Percentiles rank a stretch among this genome's conserved stretches.
Conservation (phyloP, 2,797 vertebrate species). For the Sebastes wilsoni region DNA sequence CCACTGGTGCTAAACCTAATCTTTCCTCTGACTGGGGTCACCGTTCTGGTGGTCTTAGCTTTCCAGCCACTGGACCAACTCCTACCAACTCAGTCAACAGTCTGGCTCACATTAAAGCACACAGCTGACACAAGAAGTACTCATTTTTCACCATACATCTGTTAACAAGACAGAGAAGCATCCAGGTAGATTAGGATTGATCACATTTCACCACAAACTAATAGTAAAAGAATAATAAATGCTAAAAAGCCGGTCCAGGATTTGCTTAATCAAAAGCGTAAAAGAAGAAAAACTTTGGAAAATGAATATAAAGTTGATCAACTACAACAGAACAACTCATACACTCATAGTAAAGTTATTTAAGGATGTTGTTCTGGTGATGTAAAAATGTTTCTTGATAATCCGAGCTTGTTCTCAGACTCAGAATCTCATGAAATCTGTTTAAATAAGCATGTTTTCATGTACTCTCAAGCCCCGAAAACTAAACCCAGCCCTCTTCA, state of each 20-base stretch:
- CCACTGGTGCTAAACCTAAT: slow-evolving; percentile 71
- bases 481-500: slow-evolving; percentile 62
- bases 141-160: not conserved
- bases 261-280: not conserved
- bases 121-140: not conserved
- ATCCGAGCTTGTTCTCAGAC: slow-evolving; percentile 59
- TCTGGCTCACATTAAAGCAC: slow-evolving; percentile 15
- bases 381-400: slow-evolving; percentile 49
- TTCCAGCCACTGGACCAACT: slow-evolving; percentile 40
- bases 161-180: not conserved
- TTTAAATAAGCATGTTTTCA: slow-evolving; percentile 68
- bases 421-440: slow-evolving; percentile 55
- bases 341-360: slow-evolving; percentile 18
- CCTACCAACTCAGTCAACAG: slow-evolving; percentile 7
- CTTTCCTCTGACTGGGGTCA: slow-evolving; percentile 68
- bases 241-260: not conserved
- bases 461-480: slow-evolving; percentile 52
- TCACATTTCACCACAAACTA: not conserved
- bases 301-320: slow-evolving; percentile 2
- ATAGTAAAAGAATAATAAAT: not conserved
- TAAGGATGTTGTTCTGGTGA: slow-evolving; percentile 40
- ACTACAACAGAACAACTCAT: not conserved
- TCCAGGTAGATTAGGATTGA: not conserved
- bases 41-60: slow-evolving; percentile 66
- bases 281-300: not conserved